These are phyloP conservation scores for Oncorhynchus keta DNA, from an alignment of 2,113 vertebrate genomes.

Conservation along the genomic window DNA sequence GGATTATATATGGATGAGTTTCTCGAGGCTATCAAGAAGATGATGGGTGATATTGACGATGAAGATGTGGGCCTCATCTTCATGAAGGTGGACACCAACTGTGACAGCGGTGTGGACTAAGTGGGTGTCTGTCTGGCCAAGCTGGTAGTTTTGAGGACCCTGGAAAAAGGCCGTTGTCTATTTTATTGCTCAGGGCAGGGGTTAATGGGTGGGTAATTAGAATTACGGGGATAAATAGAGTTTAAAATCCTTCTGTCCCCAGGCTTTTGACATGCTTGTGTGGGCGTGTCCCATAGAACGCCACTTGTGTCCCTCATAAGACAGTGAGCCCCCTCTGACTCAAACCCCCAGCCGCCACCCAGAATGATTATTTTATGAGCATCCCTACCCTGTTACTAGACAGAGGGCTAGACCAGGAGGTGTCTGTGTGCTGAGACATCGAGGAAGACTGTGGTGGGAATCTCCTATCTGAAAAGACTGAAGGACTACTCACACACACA, in stretches of 20 bases:
- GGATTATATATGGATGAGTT: constrained; percentile 39
- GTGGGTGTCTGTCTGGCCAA: constrained; percentile 35
- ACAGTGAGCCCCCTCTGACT: neutral
- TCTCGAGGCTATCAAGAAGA: constrained; percentile 46
- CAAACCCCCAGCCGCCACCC: neutral
- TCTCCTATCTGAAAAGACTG: neutral
- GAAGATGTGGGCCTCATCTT: constrained; percentile 51
- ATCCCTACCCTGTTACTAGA: neutral
- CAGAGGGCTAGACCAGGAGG: neutral
- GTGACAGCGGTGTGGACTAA: constrained; percentile 58
- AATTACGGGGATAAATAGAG: neutral
- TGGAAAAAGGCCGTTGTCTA: neutral
- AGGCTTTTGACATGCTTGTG: neutral
- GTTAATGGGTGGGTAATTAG: neutral
- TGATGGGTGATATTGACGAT: constrained; percentile 28
- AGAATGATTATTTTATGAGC: constrained; percentile 18
- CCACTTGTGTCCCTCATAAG: neutral
- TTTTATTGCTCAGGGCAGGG: no score
- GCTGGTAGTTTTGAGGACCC: neutral
- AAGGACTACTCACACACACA: neutral
- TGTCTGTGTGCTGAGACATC: neutral
- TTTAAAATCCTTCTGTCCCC: neutral
- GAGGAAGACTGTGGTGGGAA: neutral
- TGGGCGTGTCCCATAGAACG: neutral
- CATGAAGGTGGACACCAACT: constrained; percentile 59